Percentiles rank a stretch among this genome's conserved stretches.
phyloP scores from a whole-genome alignment of 2,888 invertebrate genomes.

The Pandemis corylana region DNA sequence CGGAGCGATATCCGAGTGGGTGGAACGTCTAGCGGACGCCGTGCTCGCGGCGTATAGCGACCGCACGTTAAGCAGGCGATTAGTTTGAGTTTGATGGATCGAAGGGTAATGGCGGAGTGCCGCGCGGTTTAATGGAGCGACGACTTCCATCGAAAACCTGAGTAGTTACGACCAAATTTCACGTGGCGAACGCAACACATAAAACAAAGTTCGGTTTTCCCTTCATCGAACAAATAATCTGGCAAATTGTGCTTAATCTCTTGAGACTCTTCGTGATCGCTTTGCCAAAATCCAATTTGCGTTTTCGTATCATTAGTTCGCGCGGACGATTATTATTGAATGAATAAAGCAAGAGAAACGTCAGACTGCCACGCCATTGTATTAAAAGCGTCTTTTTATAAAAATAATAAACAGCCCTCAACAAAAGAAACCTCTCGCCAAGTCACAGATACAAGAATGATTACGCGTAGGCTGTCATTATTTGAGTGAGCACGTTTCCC shows the following conservation, averaged over 20 bases:
- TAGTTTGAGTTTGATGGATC: conserved; percentile 39
- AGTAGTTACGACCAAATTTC: background rate
- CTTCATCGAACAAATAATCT: background rate
- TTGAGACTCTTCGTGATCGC: background rate
- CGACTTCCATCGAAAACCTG: conserved; percentile 19
- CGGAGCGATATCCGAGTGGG: conserved; percentile 56
- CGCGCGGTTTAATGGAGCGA: conserved; percentile 34
- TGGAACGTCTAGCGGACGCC: background rate
- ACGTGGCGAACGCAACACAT: background rate
- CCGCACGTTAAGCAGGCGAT: conserved; percentile 35
- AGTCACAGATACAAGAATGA: conserved; percentile 14
- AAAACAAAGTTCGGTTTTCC: conserved; percentile 4
- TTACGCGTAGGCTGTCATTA: conserved; percentile 21
- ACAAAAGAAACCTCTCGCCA: conserved; percentile 3
- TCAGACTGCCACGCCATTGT: background rate
- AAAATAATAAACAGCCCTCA: background rate
- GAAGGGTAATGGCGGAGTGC: conserved; percentile 38
- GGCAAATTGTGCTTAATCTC: background rate
- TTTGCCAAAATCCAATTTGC: background rate
- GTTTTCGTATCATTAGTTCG: background rate
- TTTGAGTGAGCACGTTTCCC: conserved; percentile 20
- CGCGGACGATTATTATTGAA: background rate
- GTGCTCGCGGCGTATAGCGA: conserved; percentile 7
- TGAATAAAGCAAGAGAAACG: background rate
- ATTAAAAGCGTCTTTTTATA: background rate